A percentile compares a stretch with the other conserved stretches of the same genome.
phyloP scores from a whole-genome alignment of 2,888 invertebrate species.

The Lymantria monacha region DNA sequence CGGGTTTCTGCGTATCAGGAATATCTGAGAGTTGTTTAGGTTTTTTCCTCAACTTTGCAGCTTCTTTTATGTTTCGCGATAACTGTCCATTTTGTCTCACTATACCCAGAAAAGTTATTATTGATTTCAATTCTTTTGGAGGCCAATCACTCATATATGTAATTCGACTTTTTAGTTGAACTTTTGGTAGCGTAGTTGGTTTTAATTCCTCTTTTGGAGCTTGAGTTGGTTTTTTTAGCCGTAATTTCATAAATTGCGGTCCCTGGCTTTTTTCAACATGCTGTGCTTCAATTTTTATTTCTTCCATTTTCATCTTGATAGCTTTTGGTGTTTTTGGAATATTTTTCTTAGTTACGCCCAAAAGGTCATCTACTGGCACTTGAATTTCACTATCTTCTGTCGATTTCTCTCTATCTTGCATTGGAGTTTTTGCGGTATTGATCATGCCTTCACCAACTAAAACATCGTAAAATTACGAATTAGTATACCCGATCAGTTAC shows the following conservation, averaged over 20 bases:
- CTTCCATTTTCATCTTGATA: slow-evolving; percentile 82
- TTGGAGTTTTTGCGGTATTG: slow-evolving; percentile 32
- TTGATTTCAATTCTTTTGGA: slow-evolving; percentile 77
- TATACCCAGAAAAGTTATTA: slow-evolving; percentile 78
- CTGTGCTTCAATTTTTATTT: slow-evolving; percentile 82
- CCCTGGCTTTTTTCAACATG: slow-evolving; percentile 80
- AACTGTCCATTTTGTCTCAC: slow-evolving; percentile 84
- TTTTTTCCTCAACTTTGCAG: slow-evolving; percentile 83
- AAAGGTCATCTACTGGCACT: slow-evolving; percentile 44
- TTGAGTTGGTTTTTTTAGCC: slow-evolving; percentile 83
- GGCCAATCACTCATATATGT: slow-evolving; percentile 83
- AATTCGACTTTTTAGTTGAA: slow-evolving; percentile 88
- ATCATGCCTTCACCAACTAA: slow-evolving; percentile 28
- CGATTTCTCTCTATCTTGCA: slow-evolving; percentile 48
- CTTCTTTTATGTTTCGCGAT: slow-evolving; percentile 87
- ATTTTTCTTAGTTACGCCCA: slow-evolving; percentile 16
- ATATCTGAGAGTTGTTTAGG: slow-evolving; percentile 77
- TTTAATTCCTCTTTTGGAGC: slow-evolving; percentile 72
- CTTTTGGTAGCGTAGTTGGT: slow-evolving; percentile 80
- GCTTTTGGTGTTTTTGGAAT: slow-evolving; percentile 46
- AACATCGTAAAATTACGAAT: background rate
- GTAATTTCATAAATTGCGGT: slow-evolving; percentile 85
- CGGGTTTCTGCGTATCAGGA: slow-evolving; percentile 69
- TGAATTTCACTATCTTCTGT: slow-evolving; percentile 46
- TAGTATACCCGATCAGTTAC: background rate